A percentile compares a stretch with the other conserved stretches of the same genome.
Conservation (phyloP, 1,140 invertebrate species). For the Neodiprion pinetum region DNA sequence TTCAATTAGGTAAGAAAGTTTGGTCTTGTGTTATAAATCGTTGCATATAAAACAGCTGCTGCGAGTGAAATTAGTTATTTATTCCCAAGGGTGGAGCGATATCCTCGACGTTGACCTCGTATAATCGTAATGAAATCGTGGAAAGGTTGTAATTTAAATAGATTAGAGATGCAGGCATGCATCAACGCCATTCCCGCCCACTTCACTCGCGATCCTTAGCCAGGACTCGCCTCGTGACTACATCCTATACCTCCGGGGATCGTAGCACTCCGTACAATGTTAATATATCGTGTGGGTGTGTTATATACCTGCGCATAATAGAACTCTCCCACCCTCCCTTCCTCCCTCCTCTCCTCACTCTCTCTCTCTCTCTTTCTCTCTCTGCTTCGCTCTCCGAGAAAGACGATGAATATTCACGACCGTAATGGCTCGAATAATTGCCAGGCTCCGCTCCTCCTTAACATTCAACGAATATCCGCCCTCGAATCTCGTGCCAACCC, state of each 20-base stretch:
- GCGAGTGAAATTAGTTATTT: too few relatives aligned
- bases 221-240: too few relatives aligned
- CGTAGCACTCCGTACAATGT: background rate
- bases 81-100: too few relatives aligned
- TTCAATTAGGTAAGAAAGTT: too few relatives aligned
- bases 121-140: constrained; percentile 5
- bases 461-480: too few relatives aligned
- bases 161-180: constrained; percentile 2
- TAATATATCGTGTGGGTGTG: too few relatives aligned
- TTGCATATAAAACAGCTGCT: too few relatives aligned
- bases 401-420: background rate
- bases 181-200: too few relatives aligned
- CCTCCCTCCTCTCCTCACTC: constrained; percentile 13
- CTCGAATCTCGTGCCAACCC: too few relatives aligned
- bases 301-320: too few relatives aligned
- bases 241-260: constrained; percentile 17
- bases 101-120: background rate
- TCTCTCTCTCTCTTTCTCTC: constrained; percentile 28
- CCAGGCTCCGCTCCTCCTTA: background rate
- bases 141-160: constrained; percentile 8
- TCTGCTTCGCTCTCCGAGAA: background rate
- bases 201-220: too few relatives aligned
- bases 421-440: background rate
- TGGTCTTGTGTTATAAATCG: too few relatives aligned
- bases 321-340: background rate